Evolutionary conservation across 2,888 invertebrate species (phyloP).

Genomic region (Tenthredo distinguenda): DNA sequence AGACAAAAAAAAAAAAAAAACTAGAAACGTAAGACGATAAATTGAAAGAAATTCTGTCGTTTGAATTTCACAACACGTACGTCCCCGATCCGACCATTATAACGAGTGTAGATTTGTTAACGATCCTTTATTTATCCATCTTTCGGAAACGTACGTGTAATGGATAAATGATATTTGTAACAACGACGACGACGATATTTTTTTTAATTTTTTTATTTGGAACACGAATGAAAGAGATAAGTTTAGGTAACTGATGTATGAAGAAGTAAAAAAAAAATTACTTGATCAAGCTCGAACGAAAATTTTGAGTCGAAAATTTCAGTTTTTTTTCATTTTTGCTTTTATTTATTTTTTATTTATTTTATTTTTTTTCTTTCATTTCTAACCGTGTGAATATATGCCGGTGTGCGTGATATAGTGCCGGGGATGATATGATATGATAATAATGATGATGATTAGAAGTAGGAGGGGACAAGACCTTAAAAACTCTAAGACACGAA

Average conservation of each 20-base stretch:
- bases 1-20: background rate
- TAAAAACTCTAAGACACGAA: background rate
- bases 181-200: background rate
- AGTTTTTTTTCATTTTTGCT: background rate
- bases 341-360: background rate
- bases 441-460: background rate
- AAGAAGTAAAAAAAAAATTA: background rate
- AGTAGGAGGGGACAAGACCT: background rate
- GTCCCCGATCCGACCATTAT: background rate
- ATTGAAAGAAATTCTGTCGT: background rate
- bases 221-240: background rate
- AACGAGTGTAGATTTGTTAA: background rate
- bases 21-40: background rate
- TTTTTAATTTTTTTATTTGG: background rate
- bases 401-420: background rate
- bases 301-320: background rate
- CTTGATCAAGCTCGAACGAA: background rate
- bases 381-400: background rate
- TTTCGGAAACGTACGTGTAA: background rate
- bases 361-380: background rate
- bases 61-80: background rate
- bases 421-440: background rate
- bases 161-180: background rate
- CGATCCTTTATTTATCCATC: background rate
- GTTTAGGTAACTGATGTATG: background rate